Evolutionary conservation across 2,888 invertebrate species (phyloP), one percentile per base, ranked within the genome.

Genomic region (Andrena trimmerana): DNA sequence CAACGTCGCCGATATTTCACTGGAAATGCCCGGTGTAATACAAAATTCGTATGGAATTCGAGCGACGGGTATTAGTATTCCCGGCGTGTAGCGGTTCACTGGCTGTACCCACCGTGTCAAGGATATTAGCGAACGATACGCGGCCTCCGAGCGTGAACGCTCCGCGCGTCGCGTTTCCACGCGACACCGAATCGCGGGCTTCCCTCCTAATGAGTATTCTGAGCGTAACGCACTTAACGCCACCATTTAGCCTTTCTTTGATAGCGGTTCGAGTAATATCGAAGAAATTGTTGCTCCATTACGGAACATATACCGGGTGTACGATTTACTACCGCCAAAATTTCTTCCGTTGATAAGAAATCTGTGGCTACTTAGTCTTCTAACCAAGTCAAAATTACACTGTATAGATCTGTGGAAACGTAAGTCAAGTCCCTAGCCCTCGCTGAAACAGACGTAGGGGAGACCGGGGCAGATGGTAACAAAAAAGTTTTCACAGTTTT

Each of bases 1-100:
- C 73, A 54, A 60, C 75, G 84, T 86, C 72, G 33, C 75, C 81
- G 87, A 85, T 88, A 86, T 80, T 84, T 87, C 81, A 83, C 71
- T 63, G 62, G 85, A 68, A 78, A 77, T 68, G 76, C 69, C 63
- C 57, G 57, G 52, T 70, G 77, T 80, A 73, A 87, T 81, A 78
- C 77, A 83, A 87, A 87, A 83, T 87, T 81, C 81, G 68, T 36
- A 62, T 59, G 63, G 69, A 60, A 83, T 81, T 83, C 76, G 60
- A 42, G 66, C 52, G 67, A 24, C 24, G 10, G 73, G 67, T 81
- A 78, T 77, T 87, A 85, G 78, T 86, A 86, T 86, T 86, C 75
- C 60, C 42, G 66, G n/a, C 54, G 48, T 66, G 72, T 65, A 68
- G 8, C 50, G 54, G 54, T 83, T 29, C 24, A 42, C 24, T 57